These are phyloP conservation scores for Astur gentilis DNA, from an alignment of 2,113 vertebrate species.

Conservation along the genomic window DNA sequence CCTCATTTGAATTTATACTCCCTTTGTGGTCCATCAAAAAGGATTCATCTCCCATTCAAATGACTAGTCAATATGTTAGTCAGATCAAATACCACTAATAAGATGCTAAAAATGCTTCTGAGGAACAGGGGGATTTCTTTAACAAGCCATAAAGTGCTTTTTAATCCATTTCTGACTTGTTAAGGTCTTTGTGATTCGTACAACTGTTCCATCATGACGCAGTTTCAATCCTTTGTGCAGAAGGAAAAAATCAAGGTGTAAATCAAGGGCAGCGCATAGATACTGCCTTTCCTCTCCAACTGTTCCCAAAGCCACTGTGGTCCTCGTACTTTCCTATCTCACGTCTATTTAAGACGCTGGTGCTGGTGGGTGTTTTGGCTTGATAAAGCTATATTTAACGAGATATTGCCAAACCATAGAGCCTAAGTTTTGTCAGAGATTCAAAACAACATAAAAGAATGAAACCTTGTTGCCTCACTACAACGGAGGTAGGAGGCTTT, in stretches of 20 bases:
- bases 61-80: conserved; percentile 74
- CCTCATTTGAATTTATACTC: conserved; percentile 70
- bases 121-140: conserved; percentile 69
- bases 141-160: conserved; percentile 75
- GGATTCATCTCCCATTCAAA: conserved; percentile 68
- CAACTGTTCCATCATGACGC: conserved; percentile 53
- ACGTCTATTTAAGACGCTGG: not conserved
- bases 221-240: conserved; percentile 55
- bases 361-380: not conserved
- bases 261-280: conserved; percentile 12
- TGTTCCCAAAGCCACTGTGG: not conserved
- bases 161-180: conserved; percentile 76
- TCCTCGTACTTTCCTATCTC: not conserved
- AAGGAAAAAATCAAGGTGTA: conserved; percentile 58
- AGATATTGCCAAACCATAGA: not conserved
- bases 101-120: conserved; percentile 72
- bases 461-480: not conserved
- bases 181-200: conserved; percentile 66
- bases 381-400: not conserved
- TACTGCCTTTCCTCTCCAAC: not conserved
- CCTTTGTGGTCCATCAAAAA: conserved; percentile 71
- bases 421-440: not conserved
- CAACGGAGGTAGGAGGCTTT: not conserved
- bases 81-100: conserved; percentile 74
- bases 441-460: not conserved